Evolutionary conservation across 2,797 vertebrate species (phyloP).

Genomic region (Sparus aurata): DNA sequence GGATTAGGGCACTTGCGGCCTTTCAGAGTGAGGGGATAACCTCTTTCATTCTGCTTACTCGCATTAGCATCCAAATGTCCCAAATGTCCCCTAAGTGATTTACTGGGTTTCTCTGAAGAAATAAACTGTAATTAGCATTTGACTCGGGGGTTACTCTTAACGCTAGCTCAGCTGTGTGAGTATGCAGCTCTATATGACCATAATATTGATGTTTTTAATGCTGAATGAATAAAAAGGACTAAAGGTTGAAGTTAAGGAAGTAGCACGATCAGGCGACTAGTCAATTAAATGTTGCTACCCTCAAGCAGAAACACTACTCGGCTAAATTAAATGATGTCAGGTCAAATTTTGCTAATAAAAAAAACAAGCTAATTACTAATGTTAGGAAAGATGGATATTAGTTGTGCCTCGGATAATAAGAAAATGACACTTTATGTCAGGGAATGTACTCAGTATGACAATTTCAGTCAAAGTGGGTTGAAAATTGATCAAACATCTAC

Average conservation of each 20-base stretch:
- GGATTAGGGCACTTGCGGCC: constrained; percentile 66
- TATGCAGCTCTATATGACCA: not conserved
- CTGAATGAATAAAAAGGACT: not conserved
- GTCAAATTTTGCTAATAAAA: too few species aligned
- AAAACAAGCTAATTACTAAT: too few species aligned
- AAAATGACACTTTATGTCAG: too few species aligned
- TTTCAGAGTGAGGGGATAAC: constrained; percentile 44
- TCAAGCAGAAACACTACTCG: too few species aligned
- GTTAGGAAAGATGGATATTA: too few species aligned
- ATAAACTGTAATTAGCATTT: constrained; percentile 62
- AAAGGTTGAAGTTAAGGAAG: not conserved
- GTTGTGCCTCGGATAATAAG: too few species aligned
- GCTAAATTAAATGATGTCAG: too few species aligned
- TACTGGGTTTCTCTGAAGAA: constrained; percentile 51
- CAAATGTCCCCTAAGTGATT: constrained; percentile 54
- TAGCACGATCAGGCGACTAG: too few species aligned
- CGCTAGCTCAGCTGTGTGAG: constrained; percentile 14
- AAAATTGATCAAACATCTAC: not conserved
- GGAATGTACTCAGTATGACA: not conserved
- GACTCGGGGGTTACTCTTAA: constrained; percentile 35
- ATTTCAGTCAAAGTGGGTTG: not conserved
- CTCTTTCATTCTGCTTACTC: constrained; percentile 53
- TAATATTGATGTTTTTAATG: not conserved
- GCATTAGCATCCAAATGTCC: constrained; percentile 78
- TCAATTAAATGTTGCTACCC: too few species aligned